Evolutionary conservation across 2,888 invertebrate genomes (phyloP).

Genomic region (Epinotia brunnichana): DNA sequence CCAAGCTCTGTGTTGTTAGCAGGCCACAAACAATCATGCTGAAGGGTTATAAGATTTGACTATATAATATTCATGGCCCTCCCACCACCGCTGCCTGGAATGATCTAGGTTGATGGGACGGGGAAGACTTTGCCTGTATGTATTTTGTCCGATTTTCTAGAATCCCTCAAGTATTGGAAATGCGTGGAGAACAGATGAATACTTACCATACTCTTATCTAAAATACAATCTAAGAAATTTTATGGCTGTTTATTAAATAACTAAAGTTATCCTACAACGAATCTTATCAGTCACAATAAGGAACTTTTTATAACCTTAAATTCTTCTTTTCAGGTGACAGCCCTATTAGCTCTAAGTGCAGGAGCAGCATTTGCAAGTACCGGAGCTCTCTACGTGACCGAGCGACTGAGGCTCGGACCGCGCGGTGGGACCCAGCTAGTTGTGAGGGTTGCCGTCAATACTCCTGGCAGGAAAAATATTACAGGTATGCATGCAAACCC

Average conservation of each 20-base stretch:
- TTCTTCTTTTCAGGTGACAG: slow-evolving; percentile 82
- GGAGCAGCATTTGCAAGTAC: slow-evolving; percentile 87
- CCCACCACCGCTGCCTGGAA: too few relatives aligned
- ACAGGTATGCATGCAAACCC: slow-evolving; percentile 76
- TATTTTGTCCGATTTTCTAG: too few relatives aligned
- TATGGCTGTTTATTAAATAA: too few relatives aligned
- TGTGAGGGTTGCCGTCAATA: slow-evolving; percentile 85
- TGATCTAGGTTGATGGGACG: too few relatives aligned
- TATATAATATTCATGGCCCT: too few relatives aligned
- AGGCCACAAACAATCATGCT: too few relatives aligned
- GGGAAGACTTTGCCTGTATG: too few relatives aligned
- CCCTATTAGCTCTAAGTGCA: slow-evolving; percentile 85
- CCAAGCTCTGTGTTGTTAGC: too few relatives aligned
- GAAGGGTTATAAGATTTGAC: too few relatives aligned
- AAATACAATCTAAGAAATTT: background rate
- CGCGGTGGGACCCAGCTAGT: slow-evolving; percentile 87
- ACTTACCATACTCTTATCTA: background rate
- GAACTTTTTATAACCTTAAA: background rate
- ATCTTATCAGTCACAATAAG: too few relatives aligned
- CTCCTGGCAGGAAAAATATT: slow-evolving; percentile 86
- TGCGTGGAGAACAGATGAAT: background rate
- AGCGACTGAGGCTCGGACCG: slow-evolving; percentile 85
- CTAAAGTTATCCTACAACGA: too few relatives aligned
- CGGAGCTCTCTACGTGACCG: slow-evolving; percentile 86
- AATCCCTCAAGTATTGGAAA: too few relatives aligned